Conservation (phyloP, 2,888 invertebrate genomes). For the Agonum fuliginosum region DNA sequence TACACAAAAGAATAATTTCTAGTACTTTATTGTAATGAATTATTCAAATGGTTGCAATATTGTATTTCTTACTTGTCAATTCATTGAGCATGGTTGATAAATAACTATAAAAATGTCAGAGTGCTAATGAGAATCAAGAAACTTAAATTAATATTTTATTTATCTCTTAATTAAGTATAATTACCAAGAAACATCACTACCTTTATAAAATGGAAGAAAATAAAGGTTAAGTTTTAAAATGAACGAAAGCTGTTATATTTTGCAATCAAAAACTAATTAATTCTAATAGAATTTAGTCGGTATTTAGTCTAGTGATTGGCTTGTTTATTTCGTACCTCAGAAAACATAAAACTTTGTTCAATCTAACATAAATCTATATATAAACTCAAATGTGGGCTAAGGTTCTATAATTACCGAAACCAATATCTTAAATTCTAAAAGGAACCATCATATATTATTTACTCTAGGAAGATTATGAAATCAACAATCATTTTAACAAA, state of each 20-base stretch:
- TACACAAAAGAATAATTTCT: not conserved
- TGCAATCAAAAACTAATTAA: not conserved
- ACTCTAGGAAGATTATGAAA: conserved; percentile 33
- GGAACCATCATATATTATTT: conserved; percentile 14
- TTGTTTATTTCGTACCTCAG: conserved; percentile 24
- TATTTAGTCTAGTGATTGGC: conserved; percentile 2
- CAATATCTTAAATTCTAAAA: conserved; percentile 28
- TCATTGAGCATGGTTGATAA: not conserved
- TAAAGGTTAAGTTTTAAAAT: not conserved
- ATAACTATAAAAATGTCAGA: not conserved
- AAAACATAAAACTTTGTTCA: conserved; percentile 42
- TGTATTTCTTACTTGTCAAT: not conserved
- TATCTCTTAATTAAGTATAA: not conserved
- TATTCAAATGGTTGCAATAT: not conserved
- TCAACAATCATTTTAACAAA: conserved; percentile 9
- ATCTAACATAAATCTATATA: conserved; percentile 39
- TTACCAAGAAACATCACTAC: not conserved
- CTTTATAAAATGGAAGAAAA: not conserved
- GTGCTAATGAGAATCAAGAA: not conserved
- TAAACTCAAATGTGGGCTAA: conserved; percentile 34
- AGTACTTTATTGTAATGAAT: not conserved
- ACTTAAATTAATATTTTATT: not conserved
- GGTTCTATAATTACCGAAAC: conserved; percentile 43
- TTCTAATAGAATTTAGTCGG: not conserved
- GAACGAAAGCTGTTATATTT: not conserved